Conservation (phyloP, 37 sponge, comb jelly and placozoan genomes). For the Haliclona indistincta region DNA sequence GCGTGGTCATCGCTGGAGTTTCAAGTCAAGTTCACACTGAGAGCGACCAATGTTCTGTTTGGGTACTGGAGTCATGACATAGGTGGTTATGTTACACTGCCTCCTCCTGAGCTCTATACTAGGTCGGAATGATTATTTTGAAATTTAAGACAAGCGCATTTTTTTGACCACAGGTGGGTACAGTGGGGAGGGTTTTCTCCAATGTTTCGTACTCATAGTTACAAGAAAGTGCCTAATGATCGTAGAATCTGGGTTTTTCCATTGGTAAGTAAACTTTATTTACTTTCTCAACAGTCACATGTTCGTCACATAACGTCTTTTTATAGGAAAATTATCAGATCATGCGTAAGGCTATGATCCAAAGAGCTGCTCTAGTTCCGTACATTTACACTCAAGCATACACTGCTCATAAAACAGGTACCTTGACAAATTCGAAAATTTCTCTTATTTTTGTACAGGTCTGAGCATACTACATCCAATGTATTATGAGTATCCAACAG, state of each 20-base stretch:
- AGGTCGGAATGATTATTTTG: conserved; percentile 15
- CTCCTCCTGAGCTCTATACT: conserved; percentile 75
- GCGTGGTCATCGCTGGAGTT: conserved; percentile 64
- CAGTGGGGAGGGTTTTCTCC: conserved; percentile 88
- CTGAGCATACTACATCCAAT: no score
- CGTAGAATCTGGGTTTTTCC: conserved; percentile 77
- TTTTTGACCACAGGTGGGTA: conserved; percentile 52
- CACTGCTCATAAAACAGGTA: conserved; percentile 67
- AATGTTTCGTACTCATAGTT: conserved; percentile 75
- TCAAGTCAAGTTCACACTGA: conserved; percentile 80
- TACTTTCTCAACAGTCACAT: no score
- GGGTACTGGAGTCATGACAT: conserved; percentile 87
- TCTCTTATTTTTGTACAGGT: no score
- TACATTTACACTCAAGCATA: conserved; percentile 72
- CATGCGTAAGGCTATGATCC: conserved; percentile 43
- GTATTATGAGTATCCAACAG: no score
- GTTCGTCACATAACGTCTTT: no score
- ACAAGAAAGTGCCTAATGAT: conserved; percentile 48
- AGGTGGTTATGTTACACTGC: conserved; percentile 58
- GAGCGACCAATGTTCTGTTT: conserved; percentile 70
- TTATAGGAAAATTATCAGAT: conserved; percentile 54
- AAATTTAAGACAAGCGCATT: no score
- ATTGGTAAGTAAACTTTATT: conserved; percentile 50
- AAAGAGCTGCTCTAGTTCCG: conserved; percentile 58
- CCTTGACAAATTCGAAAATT: no score